phyloP scores from a whole-genome alignment of 2,797 vertebrate genomes.

The Acanthurus tractus region DNA sequence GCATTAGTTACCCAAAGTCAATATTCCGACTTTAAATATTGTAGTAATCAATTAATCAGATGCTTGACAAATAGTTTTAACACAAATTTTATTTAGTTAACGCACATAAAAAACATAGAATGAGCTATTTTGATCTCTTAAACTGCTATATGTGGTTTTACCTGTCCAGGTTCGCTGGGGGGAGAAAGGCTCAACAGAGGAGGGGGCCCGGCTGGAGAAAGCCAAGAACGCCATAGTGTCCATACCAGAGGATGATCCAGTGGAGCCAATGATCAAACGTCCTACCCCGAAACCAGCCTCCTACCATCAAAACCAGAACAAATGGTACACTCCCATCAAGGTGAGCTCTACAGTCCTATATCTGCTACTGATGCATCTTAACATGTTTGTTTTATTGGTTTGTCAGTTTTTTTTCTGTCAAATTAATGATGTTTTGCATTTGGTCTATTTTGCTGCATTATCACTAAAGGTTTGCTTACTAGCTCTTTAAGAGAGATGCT shows the following conservation, averaged over 20 bases:
- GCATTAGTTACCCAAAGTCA: background rate
- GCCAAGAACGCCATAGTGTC: conserved; percentile 95
- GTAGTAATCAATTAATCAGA: background rate
- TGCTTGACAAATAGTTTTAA: background rate
- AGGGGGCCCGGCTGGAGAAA: conserved; percentile 94
- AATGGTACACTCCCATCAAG: conserved; percentile 98
- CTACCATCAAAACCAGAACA: conserved; percentile 83
- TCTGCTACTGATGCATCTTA: background rate
- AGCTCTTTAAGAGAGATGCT: background rate
- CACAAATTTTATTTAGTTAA: background rate
- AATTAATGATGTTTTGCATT: background rate
- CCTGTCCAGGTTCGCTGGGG: conserved; percentile 93
- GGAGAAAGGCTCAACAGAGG: conserved; percentile 96
- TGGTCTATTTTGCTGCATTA: background rate
- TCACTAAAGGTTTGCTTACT: background rate
- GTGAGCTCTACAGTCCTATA: conserved; percentile 67
- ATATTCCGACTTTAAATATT: too few relatives aligned
- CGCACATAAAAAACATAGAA: background rate
- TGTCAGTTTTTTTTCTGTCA: background rate
- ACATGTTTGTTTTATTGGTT: background rate
- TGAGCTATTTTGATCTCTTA: background rate
- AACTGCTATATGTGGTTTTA: background rate
- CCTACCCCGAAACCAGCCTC: conserved; percentile 70
- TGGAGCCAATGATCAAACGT: conserved; percentile 84
- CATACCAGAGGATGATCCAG: conserved; percentile 90